Evolutionary conservation across 1,140 invertebrate genomes (phyloP).

Genomic region (Brachionus koreanus): DNA sequence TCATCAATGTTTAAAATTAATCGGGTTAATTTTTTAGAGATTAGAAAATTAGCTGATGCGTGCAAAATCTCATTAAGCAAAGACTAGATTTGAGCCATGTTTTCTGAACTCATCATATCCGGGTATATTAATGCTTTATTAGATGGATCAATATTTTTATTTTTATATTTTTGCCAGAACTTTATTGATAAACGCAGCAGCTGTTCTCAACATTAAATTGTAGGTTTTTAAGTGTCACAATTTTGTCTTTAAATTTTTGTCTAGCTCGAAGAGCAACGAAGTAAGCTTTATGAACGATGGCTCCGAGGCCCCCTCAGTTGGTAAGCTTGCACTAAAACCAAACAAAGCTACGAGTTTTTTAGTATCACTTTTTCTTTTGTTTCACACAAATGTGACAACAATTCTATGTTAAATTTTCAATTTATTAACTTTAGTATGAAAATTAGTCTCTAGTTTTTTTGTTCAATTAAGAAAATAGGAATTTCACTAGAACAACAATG

Average conservation of each 20-base stretch:
- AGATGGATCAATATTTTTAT: neutral
- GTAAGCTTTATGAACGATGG: neutral
- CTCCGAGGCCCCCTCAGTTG: neutral
- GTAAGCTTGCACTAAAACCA: neutral
- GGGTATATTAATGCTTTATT: neutral
- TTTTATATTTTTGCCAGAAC: neutral
- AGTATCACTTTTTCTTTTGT: too few relatives aligned
- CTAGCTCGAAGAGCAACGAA: neutral
- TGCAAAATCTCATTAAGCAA: neutral
- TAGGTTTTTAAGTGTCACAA: neutral
- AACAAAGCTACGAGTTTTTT: too few relatives aligned
- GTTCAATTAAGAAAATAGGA: too few relatives aligned
- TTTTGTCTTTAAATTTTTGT: neutral
- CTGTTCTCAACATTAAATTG: slow-evolving; percentile 21
- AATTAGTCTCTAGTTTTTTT: too few relatives aligned
- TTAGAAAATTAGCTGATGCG: neutral
- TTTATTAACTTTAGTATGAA: too few relatives aligned
- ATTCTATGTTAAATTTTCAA: too few relatives aligned
- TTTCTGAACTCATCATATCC: slow-evolving; percentile 19
- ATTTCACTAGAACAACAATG: too few relatives aligned
- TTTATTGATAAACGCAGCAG: slow-evolving; percentile 14
- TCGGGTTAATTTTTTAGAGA: neutral
- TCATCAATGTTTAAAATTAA: neutral
- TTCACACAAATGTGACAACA: too few relatives aligned
- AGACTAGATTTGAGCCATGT: neutral